Evolutionary conservation across 2,113 vertebrate species (phyloP).

Genomic region (Pungitius pungitius): DNA sequence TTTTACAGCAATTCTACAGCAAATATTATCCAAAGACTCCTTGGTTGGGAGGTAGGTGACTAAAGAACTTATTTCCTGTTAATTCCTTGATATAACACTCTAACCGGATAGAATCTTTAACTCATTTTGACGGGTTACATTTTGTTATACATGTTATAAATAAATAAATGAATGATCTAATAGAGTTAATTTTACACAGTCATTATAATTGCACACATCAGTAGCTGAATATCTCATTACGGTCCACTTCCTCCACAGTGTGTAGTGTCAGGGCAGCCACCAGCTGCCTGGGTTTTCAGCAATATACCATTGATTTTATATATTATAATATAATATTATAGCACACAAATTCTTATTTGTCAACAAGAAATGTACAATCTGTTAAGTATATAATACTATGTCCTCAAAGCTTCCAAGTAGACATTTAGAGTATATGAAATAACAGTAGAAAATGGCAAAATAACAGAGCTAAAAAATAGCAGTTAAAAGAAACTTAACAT

Average conservation of each 20-base stretch:
- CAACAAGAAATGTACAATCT: too few species aligned
- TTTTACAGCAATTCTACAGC: not conserved
- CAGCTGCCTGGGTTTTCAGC: too few species aligned
- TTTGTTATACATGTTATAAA: not conserved
- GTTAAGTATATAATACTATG: too few species aligned
- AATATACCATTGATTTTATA: too few species aligned
- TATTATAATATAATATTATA: too few species aligned
- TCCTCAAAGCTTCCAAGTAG: not conserved
- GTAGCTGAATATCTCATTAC: not conserved
- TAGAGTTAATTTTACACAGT: not conserved
- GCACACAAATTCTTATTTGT: too few species aligned
- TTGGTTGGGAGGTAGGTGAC: constrained; percentile 2
- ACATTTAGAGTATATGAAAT: too few species aligned
- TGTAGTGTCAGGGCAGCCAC: too few species aligned
- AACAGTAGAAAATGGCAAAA: too few species aligned
- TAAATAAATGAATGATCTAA: not conserved
- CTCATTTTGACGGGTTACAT: not conserved
- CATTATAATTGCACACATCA: not conserved
- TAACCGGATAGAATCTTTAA: not conserved
- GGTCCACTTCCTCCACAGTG: not conserved
- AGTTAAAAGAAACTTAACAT: too few species aligned
- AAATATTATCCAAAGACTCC: constrained; percentile 6
- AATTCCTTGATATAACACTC: constrained; percentile 3
- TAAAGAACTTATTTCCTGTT: constrained; percentile 27
- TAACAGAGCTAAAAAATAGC: too few species aligned